A percentile compares a stretch with the other conserved stretches of the same genome.
These are phyloP conservation scores for Peromyscus nudipes DNA, from an alignment of 2,797 vertebrate genomes.

Conservation along the genomic window DNA sequence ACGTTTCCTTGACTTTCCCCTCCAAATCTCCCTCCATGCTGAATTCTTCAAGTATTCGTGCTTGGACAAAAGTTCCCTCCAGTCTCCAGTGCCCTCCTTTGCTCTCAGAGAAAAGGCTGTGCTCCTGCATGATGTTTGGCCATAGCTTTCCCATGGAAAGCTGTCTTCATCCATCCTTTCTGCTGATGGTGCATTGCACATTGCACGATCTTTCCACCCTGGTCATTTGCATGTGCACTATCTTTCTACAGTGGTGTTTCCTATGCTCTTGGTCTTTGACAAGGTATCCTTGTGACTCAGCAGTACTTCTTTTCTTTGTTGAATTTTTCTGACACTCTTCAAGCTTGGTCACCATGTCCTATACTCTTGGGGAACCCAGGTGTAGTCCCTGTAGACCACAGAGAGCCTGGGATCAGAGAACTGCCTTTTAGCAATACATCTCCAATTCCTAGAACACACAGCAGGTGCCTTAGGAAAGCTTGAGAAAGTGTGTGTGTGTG, in stretches of 20 bases:
- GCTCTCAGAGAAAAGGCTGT: background rate
- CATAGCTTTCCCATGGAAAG: background rate
- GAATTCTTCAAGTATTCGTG: background rate
- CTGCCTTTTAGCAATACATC: background rate
- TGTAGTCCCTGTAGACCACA: background rate
- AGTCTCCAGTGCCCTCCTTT: background rate
- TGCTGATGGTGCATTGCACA: background rate
- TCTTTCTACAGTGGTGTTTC: background rate
- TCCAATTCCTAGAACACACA: background rate
- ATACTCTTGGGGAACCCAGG: background rate
- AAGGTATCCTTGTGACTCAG: background rate
- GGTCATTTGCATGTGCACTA: background rate
- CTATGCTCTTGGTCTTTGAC: rapidly evolving
- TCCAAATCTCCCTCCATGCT: background rate
- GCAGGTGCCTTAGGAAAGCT: rapidly evolving
- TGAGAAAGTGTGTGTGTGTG: constrained; percentile 86
- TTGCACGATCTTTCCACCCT: rapidly evolving
- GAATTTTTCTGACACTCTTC: background rate
- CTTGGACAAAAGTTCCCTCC: background rate
- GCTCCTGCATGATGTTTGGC: rapidly evolving
- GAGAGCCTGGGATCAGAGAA: background rate
- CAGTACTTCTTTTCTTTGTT: background rate
- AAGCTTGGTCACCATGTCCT: background rate
- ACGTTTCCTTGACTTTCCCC: too few species aligned
- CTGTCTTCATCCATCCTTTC: background rate